A percentile compares a stretch with the other conserved stretches of the same genome.
These are phyloP conservation scores for Grantiella picta DNA, from an alignment of 2,113 vertebrate genomes.

Conservation along the genomic window DNA sequence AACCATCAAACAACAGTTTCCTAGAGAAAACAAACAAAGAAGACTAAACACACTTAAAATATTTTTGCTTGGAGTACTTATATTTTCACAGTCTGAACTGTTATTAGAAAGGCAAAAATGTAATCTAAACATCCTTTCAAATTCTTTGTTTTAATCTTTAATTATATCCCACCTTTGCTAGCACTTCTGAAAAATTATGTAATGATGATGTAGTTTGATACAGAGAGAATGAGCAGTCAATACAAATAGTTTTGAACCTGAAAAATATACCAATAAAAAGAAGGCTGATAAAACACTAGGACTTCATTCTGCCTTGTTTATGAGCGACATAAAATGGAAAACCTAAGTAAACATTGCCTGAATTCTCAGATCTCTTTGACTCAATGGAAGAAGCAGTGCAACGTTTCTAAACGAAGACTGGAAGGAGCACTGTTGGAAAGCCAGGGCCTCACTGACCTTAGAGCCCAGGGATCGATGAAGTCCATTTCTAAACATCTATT, in stretches of 20 bases:
- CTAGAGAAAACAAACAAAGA: background rate
- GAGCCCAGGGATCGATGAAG: background rate
- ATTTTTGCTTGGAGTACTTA: background rate
- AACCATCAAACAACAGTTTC: background rate
- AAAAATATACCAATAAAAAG: background rate
- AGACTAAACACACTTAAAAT: background rate
- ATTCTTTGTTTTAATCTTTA: background rate
- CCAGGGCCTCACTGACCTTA: background rate
- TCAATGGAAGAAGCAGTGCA: background rate
- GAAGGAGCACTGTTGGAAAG: background rate
- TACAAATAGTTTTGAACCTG: background rate
- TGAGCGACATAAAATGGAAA: background rate
- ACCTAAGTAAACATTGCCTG: background rate
- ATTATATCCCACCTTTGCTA: background rate
- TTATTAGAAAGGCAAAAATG: background rate
- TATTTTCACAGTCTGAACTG: background rate
- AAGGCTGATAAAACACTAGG: background rate
- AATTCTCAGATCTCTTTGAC: background rate
- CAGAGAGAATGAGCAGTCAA: background rate
- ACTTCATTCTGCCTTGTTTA: background rate
- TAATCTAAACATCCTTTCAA: accelerated
- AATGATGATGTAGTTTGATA: background rate
- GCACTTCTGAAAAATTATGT: background rate
- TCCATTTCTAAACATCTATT: background rate
- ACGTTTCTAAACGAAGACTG: background rate